Conservation (phyloP, 1,140 invertebrate genomes). For the Caenorhabditis briggsae region DNA sequence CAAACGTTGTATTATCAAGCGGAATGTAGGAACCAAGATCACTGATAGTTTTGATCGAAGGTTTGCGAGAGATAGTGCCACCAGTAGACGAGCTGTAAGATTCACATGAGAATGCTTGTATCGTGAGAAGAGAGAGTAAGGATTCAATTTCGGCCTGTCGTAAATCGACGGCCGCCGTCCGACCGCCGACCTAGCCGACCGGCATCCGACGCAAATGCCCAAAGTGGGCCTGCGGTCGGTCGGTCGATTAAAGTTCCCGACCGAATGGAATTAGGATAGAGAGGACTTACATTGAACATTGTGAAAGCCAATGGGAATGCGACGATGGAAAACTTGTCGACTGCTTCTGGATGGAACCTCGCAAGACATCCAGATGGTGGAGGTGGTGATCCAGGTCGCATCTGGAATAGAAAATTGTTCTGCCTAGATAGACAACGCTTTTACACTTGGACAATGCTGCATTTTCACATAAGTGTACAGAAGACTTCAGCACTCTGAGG, state of each 20-base stretch:
- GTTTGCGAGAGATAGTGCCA: constrained; percentile 69
- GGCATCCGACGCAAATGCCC: too few relatives aligned
- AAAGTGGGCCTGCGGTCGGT: too few relatives aligned
- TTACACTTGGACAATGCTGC: neutral
- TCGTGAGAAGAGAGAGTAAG: too few relatives aligned
- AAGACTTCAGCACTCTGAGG: neutral
- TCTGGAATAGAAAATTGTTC: constrained; percentile 54
- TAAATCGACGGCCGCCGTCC: too few relatives aligned
- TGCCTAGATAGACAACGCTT: too few relatives aligned
- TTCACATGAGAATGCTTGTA: neutral
- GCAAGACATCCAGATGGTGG: constrained; percentile 55
- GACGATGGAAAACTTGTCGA: constrained; percentile 77
- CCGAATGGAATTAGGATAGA: neutral
- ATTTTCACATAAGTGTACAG: neutral
- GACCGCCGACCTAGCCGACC: too few relatives aligned
- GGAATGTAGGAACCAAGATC: neutral
- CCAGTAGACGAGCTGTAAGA: constrained; percentile 67
- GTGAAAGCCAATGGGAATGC: constrained; percentile 73
- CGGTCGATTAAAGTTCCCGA: too few relatives aligned
- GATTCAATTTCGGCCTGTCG: too few relatives aligned
- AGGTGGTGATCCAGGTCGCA: constrained; percentile 61
- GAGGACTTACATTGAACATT: constrained; percentile 65
- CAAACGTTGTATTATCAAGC: neutral
- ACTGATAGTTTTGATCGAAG: constrained; percentile 61
- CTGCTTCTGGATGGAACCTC: constrained; percentile 72